Base-by-base conservation (phyloP, 2,888 invertebrate species). In the Oscheius sp. region DNA sequence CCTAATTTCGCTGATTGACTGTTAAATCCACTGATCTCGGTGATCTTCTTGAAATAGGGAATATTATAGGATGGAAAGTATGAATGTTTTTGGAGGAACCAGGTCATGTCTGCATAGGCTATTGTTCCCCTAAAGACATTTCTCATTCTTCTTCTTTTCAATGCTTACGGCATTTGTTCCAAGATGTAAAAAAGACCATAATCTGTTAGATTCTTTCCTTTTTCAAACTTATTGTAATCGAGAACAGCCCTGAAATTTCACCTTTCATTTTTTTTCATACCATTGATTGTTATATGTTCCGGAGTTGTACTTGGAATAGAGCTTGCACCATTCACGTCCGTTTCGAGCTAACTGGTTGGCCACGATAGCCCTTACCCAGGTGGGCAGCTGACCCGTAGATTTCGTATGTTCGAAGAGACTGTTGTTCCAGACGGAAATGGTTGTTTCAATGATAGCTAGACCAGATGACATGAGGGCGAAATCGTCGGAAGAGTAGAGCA, bases 251-350 rank as follows among this genome's bases (percentile, higher is more conserved):
- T 67, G 26, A 22, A 67, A 49, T 26, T 5, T 9, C 5, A 8
- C 8, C 6, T 12, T 8, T 9, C 8, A 51, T 22, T 14, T 28
- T 26, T 3, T 32, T 9, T 20, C 49, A 22, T 30, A 90, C 94
- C 94, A 95, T 86, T 94, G 93, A 84, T 93, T 93, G 86, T 92
- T 92, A 69, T 92, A 89, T 47, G 93, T 93, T 17, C 91, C 92
- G 33, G 92, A 92, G 88, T 93, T 92, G 86, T 90, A 91, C 6
- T 88, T 87, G 0, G 90, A 89, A 82, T 94, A 90, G 1, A 90
- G 87, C 45, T 90, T 89, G 0, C 91, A 90, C 94, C 94, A 95
- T 3, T 90, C 89, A 66, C 90, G 88, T 0, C 92, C 92, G 81
- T 90, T 90, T 6, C 88, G 88, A 0, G 94, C 91, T 59, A 95